Evolutionary conservation across 2,888 invertebrate genomes (phyloP), one percentile per base, ranked within the genome.

Genomic region (Furcula furcula): DNA sequence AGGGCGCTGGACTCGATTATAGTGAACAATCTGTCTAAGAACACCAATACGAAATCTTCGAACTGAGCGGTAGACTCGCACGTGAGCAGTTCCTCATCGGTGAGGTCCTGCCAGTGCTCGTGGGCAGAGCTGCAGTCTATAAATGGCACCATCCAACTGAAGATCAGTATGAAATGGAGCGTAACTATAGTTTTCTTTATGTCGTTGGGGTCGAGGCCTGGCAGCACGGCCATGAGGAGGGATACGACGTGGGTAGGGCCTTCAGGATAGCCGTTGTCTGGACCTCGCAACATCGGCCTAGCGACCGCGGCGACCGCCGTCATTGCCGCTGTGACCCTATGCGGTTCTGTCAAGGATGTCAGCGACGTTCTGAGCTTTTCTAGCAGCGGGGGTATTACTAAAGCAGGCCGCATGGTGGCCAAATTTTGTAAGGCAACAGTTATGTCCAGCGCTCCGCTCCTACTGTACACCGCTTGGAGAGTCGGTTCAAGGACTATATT

Each of bases 201-300:
- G 74, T 98, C 97, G 65, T 98, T 98, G 0, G 96, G 93, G 74
- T 98, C 98, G 25, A 98, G 93, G 7, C 97, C 97, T 0, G 98
- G 97, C 10, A 98, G 80, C 0, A 95, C 90, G 0, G 94, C 92
- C 68, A 94, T 91, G 7, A 98, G 85, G 14, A 98, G 85, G 0
- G 96, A 95, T 10, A 98, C 89, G 0, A 97, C 93, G 60, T 97
- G 95, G 0, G 92, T 91, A 3, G 94, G 94, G 0, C 96, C 97
- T 68, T 95, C 95, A 0, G 92, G 91, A 66, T 92, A 95, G 7
- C 85, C 90, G 4, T 87, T 79, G 16, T 79, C 76, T 0, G 84
- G 73, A 3, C 91, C 91, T 15, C 81, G 65, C 0, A 93, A 89
- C 81, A 94, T 81, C 0, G 93, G 91, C 32, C 94, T 84, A 1